A percentile compares a stretch with the other conserved stretches of the same genome.
phyloP scores from a whole-genome alignment of 1,140 invertebrate species.

The Homalodisca vitripennis region DNA sequence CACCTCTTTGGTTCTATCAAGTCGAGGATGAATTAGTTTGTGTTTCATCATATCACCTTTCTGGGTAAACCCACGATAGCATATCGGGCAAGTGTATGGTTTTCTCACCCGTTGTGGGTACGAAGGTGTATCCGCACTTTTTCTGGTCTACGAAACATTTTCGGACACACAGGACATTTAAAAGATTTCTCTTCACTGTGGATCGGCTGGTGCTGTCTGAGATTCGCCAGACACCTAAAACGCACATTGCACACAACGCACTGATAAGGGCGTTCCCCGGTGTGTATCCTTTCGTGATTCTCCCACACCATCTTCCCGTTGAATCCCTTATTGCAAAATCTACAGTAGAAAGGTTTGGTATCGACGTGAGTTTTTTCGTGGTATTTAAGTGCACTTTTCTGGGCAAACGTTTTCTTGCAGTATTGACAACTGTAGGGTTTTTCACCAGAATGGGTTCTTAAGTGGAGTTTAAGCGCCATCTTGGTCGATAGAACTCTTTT shows the following conservation, averaged over 20 bases:
- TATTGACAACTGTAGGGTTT: neutral
- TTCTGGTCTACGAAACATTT: neutral
- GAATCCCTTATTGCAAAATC: neutral
- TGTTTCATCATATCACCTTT: constrained; percentile 13
- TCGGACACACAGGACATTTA: neutral
- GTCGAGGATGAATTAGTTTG: no score
- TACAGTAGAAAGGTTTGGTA: neutral
- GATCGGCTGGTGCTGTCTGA: constrained; percentile 4
- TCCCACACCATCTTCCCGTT: neutral
- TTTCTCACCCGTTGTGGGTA: neutral
- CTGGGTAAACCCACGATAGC: neutral
- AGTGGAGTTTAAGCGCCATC: neutral
- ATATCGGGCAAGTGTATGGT: neutral
- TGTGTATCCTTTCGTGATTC: no score
- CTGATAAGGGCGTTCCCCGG: no score
- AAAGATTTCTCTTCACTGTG: neutral
- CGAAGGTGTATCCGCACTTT: constrained; percentile 5
- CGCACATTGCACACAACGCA: no score
- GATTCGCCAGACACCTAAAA: constrained; percentile 7
- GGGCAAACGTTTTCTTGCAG: neutral
- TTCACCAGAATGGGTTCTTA: constrained; percentile 1
- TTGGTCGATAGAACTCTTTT: neutral
- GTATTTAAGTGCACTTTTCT: neutral
- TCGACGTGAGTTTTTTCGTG: neutral
- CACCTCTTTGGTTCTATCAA: no score